phyloP scores from a whole-genome alignment of 2,797 vertebrate species.

The Ara ararauna region DNA sequence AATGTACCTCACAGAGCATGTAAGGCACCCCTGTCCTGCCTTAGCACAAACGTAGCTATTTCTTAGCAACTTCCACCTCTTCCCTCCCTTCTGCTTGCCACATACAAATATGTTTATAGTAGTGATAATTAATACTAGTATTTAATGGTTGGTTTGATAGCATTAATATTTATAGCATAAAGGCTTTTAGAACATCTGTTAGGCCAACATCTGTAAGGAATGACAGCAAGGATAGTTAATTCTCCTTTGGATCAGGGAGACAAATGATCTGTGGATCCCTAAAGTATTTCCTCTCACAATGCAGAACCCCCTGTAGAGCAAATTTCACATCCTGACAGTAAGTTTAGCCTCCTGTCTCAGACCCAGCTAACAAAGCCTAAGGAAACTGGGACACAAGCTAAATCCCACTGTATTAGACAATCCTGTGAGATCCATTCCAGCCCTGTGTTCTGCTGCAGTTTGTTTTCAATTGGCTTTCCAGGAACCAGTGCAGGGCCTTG shows the following conservation, averaged over 20 bases:
- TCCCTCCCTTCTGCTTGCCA: background rate
- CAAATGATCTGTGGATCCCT: background rate
- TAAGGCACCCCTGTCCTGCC: background rate
- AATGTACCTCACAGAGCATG: background rate
- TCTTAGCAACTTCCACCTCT: background rate
- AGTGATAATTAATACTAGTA: conserved; percentile 13
- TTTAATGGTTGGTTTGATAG: conserved; percentile 12
- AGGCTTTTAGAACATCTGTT: background rate
- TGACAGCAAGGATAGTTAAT: background rate
- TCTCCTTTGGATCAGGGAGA: background rate
- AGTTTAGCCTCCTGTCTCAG: background rate
- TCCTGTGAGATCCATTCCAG: background rate
- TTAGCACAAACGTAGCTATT: conserved; percentile 16
- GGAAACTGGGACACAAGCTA: background rate
- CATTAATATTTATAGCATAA: background rate
- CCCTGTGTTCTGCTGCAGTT: background rate
- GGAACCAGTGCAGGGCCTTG: background rate
- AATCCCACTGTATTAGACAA: background rate
- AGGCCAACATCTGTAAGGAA: background rate
- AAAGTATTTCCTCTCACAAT: background rate
- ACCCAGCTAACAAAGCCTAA: background rate
- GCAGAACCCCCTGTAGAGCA: background rate
- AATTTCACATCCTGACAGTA: background rate
- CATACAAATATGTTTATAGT: background rate
- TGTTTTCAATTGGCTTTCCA: conserved; percentile 12